phyloP scores from a whole-genome alignment of 1,140 invertebrate species.

The Teleopsis dalmanni region DNA sequence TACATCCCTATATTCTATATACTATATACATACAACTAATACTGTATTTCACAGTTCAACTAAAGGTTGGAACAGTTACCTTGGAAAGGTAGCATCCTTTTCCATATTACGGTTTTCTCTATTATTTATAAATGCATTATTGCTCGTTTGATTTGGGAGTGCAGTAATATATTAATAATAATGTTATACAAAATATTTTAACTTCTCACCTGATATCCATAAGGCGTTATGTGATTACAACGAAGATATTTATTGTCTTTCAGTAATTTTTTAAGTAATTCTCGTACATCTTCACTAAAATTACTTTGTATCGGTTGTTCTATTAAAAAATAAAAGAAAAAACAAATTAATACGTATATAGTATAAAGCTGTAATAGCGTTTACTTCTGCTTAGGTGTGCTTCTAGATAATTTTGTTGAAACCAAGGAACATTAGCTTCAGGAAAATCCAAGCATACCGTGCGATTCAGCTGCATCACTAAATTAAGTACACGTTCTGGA shows the following conservation, averaged over 20 bases:
- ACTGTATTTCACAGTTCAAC: too few species aligned
- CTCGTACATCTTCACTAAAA: conserved; percentile 25
- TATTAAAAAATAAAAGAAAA: conserved; percentile 22
- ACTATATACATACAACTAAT: too few species aligned
- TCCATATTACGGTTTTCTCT: too few species aligned
- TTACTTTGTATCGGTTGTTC: conserved; percentile 12
- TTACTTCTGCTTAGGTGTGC: conserved; percentile 41
- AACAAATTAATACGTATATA: background rate
- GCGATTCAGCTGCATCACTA: conserved; percentile 55
- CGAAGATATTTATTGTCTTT: conserved; percentile 28
- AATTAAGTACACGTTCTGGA: conserved; percentile 47
- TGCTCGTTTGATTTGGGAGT: too few species aligned
- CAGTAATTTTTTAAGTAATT: conserved; percentile 21
- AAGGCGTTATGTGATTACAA: conserved; percentile 41
- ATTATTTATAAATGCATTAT: too few species aligned
- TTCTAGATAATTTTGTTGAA: conserved; percentile 56
- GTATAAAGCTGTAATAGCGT: background rate
- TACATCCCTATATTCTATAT: too few species aligned
- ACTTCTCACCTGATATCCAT: conserved; percentile 27
- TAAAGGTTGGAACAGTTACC: too few species aligned
- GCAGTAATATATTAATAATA: too few species aligned
- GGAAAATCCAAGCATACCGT: conserved; percentile 57
- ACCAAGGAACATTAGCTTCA: conserved; percentile 56
- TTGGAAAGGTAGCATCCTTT: too few species aligned
- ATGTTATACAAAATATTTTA: too few species aligned